Evolutionary conservation across 2,888 invertebrate genomes (phyloP), one percentile per base, ranked within the genome.

Genomic region (Ditula angustiorana): DNA sequence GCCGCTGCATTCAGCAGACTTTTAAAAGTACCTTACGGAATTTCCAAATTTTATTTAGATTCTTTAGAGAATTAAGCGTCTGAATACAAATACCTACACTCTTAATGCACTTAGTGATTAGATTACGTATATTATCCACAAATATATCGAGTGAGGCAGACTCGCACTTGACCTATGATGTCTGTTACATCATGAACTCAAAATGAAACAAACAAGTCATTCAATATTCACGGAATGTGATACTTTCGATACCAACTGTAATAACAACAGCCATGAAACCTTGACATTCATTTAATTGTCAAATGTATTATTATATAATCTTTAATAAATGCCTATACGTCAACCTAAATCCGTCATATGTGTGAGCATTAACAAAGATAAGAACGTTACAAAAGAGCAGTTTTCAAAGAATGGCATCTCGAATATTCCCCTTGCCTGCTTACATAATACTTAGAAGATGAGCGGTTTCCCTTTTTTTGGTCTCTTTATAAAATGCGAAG

Each of bases 371-470:
- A 30, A 23, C 57, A 63, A 60, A 35, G 13, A 55, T 47, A 67
- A 61, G 47, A 77, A 73, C 68, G 65, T 70, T 60, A 75, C 75
- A 75, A 80, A 78, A 71, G 71, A 74, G 72, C 30, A 63, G 53
- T 67, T 72, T 71, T 69, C 69, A 76, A 74, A 74, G 71, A 77
- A 76, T 76, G 74, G 68, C 74, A 71, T 77, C 74, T 74, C 68
- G 44, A 70, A 71, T 73, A 71, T 70, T 71, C 74, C 73, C 70
- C 63, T 70, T 74, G 56, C 68, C 66, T 47, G 58, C 58, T 35
- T 47, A 59, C 61, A 69, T 76, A 74, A 80, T 71, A 75, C 74
- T 69, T 74, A 72, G 66, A 68, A 58, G 71, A 68, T 69, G 53
- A 71, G 72, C 62, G 73, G 71, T 69, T 75, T 72, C 61, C 71